Base-by-base conservation (phyloP, 2,797 vertebrate genomes). In the Sebastes minor region DNA sequence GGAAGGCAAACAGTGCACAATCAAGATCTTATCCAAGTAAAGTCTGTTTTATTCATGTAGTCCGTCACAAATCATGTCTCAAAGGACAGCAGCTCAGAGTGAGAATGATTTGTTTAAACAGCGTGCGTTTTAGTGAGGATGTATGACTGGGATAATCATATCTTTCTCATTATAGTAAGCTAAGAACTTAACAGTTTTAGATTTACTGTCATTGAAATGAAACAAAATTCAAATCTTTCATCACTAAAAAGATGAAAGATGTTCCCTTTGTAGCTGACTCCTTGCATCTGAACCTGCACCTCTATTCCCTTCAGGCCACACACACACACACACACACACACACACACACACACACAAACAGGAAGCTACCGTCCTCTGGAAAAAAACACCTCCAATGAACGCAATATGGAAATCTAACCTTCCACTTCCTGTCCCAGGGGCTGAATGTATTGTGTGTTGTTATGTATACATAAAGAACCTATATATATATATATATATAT, bases 221-320 rank as follows among this genome's bases (percentile, higher is more conserved):
- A n/a, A 22, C 35, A 42, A 63, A 80, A 70, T 46, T 55, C 10
- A 30, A 57, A 68, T 53, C 18, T 60, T 49, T n/a, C 23, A 23
- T 33, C n/a, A 14, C 18, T 46, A 10, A 76, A 72, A 64, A 61
- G 22, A 72, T 66, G n/a, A 52, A 60, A 52, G 22, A 12, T 60
- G 30, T 52, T 75, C 22, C 42, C 14, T 59, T 55, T 64, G 30
- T 61, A 18, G 38, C 6, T 20, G 49, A 30, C 23, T 61, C 30
- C 8, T n/a, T 23, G 8, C 33, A 28, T 80, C 66, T 80, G 28
- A 73, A 67, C 18, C 56, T 76, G 78, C 71, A 62, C 69, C 42
- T 80, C 30, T 27, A 38, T 53, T 71, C 66, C 66, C 64, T 67
- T 16, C 0, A 42, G 52, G 46, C 11, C 18, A 27, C 56, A 22